Percentiles rank a stretch among this genome's conserved stretches.
Conservation (phyloP, 2,113 vertebrate genomes). For the Oreocharis arfaki region DNA sequence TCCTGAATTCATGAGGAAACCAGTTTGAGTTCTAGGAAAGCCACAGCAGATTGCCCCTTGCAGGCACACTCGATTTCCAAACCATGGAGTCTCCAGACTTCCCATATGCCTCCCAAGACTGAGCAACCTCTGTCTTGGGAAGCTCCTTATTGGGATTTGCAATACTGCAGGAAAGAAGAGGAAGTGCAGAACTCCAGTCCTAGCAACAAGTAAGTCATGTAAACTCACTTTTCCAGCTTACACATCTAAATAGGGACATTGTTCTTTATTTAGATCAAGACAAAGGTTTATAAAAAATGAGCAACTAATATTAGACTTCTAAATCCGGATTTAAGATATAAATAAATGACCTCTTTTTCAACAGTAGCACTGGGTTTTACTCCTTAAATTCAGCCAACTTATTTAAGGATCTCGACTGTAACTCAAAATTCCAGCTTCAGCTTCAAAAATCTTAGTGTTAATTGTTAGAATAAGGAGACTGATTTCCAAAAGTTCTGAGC, state of each 20-base stretch:
- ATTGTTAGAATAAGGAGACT: neutral
- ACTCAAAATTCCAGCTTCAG: neutral
- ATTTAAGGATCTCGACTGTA: neutral
- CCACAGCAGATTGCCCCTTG: neutral
- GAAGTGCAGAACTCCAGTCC: neutral
- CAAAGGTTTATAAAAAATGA: neutral
- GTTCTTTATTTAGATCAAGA: neutral
- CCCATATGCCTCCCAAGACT: neutral
- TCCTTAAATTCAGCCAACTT: neutral
- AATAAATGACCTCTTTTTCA: conserved; percentile 12
- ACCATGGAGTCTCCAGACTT: neutral
- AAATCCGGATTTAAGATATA: neutral
- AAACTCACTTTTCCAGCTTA: neutral
- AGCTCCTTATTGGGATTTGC: neutral
- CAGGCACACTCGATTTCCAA: neutral
- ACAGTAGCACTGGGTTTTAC: neutral
- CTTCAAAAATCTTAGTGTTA: neutral
- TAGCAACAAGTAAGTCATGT: neutral
- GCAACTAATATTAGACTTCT: neutral
- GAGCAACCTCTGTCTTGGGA: neutral
- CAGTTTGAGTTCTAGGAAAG: neutral
- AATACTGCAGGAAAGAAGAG: neutral
- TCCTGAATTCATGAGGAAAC: neutral
- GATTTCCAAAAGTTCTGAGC: neutral
- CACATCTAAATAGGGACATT: neutral